A percentile compares a stretch with the other conserved stretches of the same genome.
phyloP scores from a whole-genome alignment of 1,140 invertebrate genomes.

The Mycetomoellerius zeteki region DNA sequence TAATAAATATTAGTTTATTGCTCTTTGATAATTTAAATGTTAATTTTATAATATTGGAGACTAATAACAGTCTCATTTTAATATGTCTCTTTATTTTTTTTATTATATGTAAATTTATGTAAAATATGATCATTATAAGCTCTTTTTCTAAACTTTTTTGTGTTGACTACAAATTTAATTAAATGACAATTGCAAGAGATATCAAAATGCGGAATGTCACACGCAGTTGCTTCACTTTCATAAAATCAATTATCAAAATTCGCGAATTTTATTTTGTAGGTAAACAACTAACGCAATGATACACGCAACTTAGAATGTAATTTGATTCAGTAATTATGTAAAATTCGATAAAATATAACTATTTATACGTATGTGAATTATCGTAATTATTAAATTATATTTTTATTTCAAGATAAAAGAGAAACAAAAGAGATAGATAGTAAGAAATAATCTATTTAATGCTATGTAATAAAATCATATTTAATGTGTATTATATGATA shows the following conservation, averaged over 20 bases:
- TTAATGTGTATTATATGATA: no score
- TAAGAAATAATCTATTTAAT: not conserved
- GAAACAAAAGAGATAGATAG: not conserved
- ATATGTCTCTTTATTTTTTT: not conserved
- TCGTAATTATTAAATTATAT: not conserved
- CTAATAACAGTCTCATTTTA: not conserved
- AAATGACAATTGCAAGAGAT: conserved; percentile 39
- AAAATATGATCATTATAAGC: not conserved
- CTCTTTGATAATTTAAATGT: not conserved
- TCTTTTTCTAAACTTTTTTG: not conserved
- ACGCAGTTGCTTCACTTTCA: conserved; percentile 6
- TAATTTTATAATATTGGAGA: not conserved
- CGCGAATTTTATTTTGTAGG: not conserved
- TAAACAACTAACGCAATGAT: not conserved
- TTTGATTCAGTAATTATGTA: not conserved
- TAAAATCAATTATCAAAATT: conserved; percentile 46
- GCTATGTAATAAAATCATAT: no score
- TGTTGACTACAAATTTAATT: not conserved
- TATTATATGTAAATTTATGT: not conserved
- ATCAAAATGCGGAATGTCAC: not conserved
- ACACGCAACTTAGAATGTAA: not conserved
- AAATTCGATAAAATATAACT: not conserved
- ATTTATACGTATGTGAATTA: not conserved
- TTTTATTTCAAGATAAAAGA: not conserved
- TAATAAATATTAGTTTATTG: not conserved